Evolutionary conservation across 2,888 invertebrate genomes (phyloP), one percentile per base, ranked within the genome.

Genomic region (Oligia latruncula): DNA sequence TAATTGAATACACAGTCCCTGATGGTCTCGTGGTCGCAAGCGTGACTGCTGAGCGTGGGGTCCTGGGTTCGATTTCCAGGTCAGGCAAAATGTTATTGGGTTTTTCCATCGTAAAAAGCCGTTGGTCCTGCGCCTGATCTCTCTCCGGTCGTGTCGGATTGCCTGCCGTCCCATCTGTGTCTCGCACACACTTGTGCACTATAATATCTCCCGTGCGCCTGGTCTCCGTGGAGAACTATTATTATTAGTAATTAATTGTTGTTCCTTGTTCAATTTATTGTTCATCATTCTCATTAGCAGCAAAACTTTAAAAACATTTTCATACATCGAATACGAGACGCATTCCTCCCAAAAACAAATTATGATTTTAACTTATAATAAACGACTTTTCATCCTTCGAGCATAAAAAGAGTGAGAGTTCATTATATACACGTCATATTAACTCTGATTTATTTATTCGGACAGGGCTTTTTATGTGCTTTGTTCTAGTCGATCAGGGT

Each of bases 391-490:
- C 9, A 15, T 15, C 15, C 49, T 49, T 13, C 15, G 49, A 17
- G 64, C 40, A 72, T 68, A 83, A 68, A 76, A 65, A 78, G 13
- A n/a, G n/a, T 29, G 40, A 35, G 23, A 83, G 55, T 58, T 83
- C 67, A 58, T 17, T 17, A 81, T 78, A 68, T n/a, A 68, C 64
- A 83, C 60, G 72, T 72, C 72, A 70, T 65, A 78, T 78, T 77
- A 55, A 65, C 60, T 64, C 8, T 70, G 72, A 84, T 83, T 84
- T 78, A 78, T 84, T 64, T 70, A 46, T 70, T 72, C 43, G 58
- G 46, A 55, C 20, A 13, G n/a, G n/a, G n/a, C 1, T 23, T 78
- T 68, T 78, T 77, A 77, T 83, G 17, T 65, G 79, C 11, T 72
- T 72, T 83, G 58, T 70, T 55, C 15, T 55, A 35, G 49, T 77